Conservation (phyloP, 2,113 vertebrate species). For the Paradisaea rubra region DNA sequence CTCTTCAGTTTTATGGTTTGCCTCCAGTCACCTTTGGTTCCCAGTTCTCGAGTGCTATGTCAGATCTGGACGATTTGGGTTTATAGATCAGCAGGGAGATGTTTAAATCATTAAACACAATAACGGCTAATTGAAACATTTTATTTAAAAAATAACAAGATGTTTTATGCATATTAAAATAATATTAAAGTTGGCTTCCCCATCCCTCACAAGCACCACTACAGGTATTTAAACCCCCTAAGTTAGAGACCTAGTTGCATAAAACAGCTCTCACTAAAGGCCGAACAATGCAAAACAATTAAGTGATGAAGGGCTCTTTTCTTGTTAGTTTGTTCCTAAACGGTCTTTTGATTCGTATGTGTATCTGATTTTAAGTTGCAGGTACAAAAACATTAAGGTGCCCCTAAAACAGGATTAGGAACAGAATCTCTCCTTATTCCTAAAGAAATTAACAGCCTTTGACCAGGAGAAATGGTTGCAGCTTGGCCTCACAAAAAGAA, state of each 20-base stretch:
- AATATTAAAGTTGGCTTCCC: neutral
- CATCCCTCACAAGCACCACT: neutral
- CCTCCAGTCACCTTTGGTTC: neutral
- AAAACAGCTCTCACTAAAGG: neutral
- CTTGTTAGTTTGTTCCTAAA: neutral
- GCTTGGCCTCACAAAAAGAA: neutral
- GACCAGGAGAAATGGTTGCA: neutral
- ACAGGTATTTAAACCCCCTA: neutral
- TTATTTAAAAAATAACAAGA: neutral
- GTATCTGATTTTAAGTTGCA: neutral
- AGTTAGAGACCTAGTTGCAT: neutral
- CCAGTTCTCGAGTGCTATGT: rapidly evolving
- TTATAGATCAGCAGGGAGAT: slow-evolving; percentile 12
- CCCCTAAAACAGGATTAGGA: neutral
- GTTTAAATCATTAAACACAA: slow-evolving; percentile 1
- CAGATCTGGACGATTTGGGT: neutral
- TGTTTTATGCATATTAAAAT: neutral
- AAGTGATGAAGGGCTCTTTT: neutral
- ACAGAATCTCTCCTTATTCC: neutral
- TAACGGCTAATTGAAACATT: neutral
- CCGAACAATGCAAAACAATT: neutral
- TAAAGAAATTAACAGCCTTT: neutral
- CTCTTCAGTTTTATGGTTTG: neutral
- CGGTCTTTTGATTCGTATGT: rapidly evolving
- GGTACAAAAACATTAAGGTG: neutral